Evolutionary conservation across 2,113 vertebrate species (phyloP), one percentile per base, ranked within the genome.

Genomic region (Toxotes chatareus): DNA sequence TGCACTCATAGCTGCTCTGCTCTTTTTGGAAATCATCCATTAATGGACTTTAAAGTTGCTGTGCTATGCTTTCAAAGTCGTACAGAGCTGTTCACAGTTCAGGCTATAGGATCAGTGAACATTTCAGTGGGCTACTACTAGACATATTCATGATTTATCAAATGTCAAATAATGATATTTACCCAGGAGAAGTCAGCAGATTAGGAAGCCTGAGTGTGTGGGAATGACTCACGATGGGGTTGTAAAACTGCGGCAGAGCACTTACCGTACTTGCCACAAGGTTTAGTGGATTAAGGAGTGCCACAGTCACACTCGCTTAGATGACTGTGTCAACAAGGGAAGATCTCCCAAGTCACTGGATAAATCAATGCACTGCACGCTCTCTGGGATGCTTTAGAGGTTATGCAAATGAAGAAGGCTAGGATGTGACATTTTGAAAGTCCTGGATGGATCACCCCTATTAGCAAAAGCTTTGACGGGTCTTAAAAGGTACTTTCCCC

Each of bases 401-500:
- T 92, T 95, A 95, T 96, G 94, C 93, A 96, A 96, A 96, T 95
- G 90, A 92, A 92, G 71, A 27, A 87, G 82, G 84, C 83, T 69
- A 79, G 76, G 84, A 91, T 93, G 93, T 95, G 95, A 95, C 95
- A 95, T 95, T 96, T 95, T 95, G 94, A 95, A 94, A 94, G 95
- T 93, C 91, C 87, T 91, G 86, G 92, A 95, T 95, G 93, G 93
- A 95, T 95, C 90, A 91, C 94, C 93, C 89, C 92, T 92, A 94
- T 95, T 96, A 95, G 94, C 82, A 59, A 65, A 91, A 92, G 89
- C 91, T 95, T 94, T 93, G 94, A 93, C 86, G 23, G 92, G 91
- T 93, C 94, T 94, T 94, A 94, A 95, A 95, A 95, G 94, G 91
- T 93, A 92, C 93, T 93, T 92, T 92, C 82, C 82, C 81, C 75